Percentiles rank a stretch among this genome's conserved stretches.
Conservation (phyloP, 2,888 invertebrate species). For the Cephus sareptanus region DNA sequence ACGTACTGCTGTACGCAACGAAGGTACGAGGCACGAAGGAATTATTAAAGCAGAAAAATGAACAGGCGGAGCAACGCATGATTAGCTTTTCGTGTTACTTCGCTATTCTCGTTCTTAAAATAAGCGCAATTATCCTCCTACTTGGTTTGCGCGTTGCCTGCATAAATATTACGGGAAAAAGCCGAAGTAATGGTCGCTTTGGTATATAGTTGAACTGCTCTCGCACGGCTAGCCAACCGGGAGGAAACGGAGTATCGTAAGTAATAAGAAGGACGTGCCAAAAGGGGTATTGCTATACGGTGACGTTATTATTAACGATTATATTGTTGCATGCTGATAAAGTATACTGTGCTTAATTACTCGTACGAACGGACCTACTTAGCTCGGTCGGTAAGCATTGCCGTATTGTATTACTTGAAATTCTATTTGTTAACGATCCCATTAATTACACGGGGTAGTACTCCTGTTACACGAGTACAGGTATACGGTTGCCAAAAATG, state of each 20-base stretch:
- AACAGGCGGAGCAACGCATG: slow-evolving; percentile 41
- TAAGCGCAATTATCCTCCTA: slow-evolving; percentile 48
- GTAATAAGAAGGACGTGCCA: slow-evolving; percentile 37
- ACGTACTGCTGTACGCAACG: background rate
- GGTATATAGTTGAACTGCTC: background rate
- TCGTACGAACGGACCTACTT: slow-evolving; percentile 28
- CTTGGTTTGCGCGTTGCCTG: slow-evolving; percentile 27
- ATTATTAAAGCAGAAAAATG: slow-evolving; percentile 32
- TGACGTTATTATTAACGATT: slow-evolving; percentile 53
- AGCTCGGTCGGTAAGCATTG: background rate
- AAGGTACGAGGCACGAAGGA: slow-evolving; percentile 21
- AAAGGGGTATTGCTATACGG: slow-evolving; percentile 35
- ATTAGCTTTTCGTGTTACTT: slow-evolving; percentile 44
- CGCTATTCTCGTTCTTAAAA: slow-evolving; percentile 38
- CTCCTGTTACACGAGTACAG: no score
- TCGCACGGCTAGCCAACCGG: background rate
- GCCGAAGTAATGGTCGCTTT: background rate
- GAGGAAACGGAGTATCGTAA: background rate
- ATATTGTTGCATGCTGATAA: slow-evolving; percentile 44
- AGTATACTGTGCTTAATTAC: slow-evolving; percentile 45
- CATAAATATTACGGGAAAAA: background rate
- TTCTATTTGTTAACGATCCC: background rate
- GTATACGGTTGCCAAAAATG: background rate
- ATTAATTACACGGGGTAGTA: background rate
- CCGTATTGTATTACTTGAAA: background rate